Evolutionary conservation across 2,888 invertebrate genomes (phyloP), one percentile per base, ranked within the genome.

Genomic region (Eupeodes luniger): DNA sequence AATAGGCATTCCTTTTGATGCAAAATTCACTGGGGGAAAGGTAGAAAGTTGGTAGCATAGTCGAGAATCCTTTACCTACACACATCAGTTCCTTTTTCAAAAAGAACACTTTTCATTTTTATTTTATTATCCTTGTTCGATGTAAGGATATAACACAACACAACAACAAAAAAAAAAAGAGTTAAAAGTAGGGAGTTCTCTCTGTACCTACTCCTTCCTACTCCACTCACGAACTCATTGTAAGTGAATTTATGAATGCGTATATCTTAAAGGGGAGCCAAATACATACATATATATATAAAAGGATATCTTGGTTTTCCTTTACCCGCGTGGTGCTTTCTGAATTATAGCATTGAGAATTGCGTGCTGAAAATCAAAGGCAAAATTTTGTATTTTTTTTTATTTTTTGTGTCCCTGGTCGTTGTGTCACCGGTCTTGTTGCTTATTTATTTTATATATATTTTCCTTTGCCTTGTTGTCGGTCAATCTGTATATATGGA

Each of bases 1-100:
- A 78, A 85, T 85, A 81, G 88, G 76, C 85, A 85, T 88, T 81
- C 88, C 88, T 85, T 70, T 88, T 88, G 88, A 88, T 85, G 85
- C 85, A 75, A 87, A 84, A 72, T 83, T 66, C 27, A 57, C 55
- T 55, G 16, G 55, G 55, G 55, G 55, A 16, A 55, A 55, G 16
- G 55, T 55, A 16, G 77, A 9, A 51, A 40, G 40, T 40, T 40
- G 40, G 40, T 27, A 27, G 34, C 14, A 59, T 59, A 59, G 59
- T 14, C 59, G 14, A 14, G 59, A 12, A 59, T 57, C 55, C 27
- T 27, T 27, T 47, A 74, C 16, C 27, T 70, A 59, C 61, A 51
- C 62, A 55, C 16, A 59, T 53, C 40, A 40, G 40, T 36, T 74
- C 14, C 47, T 72, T 59, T 4, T 53, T 27, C 34, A 27, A 64